A percentile compares a stretch with the other conserved stretches of the same genome.
Evolutionary conservation across 2,797 vertebrate genomes (phyloP).

Genomic region (Dendrocincla tyrannina): DNA sequence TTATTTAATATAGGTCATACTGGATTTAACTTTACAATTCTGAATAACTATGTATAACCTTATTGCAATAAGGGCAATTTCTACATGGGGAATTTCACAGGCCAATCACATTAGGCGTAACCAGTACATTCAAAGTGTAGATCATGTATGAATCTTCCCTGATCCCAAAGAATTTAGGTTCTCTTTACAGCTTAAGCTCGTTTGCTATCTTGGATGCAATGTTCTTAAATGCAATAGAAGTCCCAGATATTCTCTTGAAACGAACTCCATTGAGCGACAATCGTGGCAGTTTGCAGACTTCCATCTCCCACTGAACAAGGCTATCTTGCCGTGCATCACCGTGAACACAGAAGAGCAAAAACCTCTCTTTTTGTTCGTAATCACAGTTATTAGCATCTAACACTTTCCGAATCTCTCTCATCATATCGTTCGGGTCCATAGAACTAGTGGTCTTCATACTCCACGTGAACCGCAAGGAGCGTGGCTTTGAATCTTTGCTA

Average conservation of each 20-base stretch:
- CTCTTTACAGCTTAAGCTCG: conserved; percentile 94
- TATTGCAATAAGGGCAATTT: conserved; percentile 89
- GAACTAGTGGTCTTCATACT: conserved; percentile 99
- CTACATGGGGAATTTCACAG: conserved; percentile 80
- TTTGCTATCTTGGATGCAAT: conserved; percentile 98
- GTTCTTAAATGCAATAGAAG: conserved; percentile 98
- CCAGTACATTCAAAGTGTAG: conserved; percentile 81
- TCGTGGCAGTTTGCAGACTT: conserved; percentile 96
- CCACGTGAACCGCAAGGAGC: conserved; percentile 91
- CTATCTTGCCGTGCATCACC: conserved; percentile 94
- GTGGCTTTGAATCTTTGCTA: conserved; percentile 90
- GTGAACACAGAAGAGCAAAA: conserved; percentile 96
- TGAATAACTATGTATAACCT: conserved; percentile 88
- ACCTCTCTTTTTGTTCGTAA: conserved; percentile 95
- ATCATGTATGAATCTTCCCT: conserved; percentile 73
- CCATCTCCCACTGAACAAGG: conserved; percentile 99
- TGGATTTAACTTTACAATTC: conserved; percentile 84
- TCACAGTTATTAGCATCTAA: conserved; percentile 96
- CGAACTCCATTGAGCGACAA: conserved; percentile 96
- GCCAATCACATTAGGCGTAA: conserved; percentile 76
- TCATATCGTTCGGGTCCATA: conserved; percentile 97
- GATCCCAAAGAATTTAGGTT: conserved; percentile 63
- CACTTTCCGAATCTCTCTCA: conserved; percentile 96
- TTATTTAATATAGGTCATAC: conserved; percentile 81
- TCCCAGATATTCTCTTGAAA: conserved; percentile 98